Conservation (phyloP, 2,113 vertebrate genomes). For the Tragulus kanchil region DNA sequence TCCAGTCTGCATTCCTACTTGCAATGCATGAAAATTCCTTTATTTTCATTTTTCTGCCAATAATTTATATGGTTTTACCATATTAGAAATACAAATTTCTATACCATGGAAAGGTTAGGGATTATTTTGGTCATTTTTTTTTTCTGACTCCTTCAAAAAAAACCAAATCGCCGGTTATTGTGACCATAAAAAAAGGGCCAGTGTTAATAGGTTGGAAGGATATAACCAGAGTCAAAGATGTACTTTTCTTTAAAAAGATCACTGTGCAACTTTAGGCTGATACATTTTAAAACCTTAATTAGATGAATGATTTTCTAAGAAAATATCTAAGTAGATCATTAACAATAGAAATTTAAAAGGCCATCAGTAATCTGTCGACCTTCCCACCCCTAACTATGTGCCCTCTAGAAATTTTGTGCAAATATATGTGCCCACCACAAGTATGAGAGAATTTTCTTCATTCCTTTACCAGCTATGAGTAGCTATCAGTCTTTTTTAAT, state of each 20-base stretch:
- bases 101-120: neutral
- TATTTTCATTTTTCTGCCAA: neutral
- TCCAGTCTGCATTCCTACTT: neutral
- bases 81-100: slow-evolving; percentile 13
- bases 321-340: neutral
- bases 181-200: neutral
- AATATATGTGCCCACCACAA: neutral
- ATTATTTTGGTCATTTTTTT: neutral
- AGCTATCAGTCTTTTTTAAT: neutral
- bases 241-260: neutral
- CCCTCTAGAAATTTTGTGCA: neutral
- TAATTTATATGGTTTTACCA: slow-evolving; percentile 7
- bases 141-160: neutral
- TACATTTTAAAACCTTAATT: slow-evolving; percentile 43
- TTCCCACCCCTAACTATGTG: neutral
- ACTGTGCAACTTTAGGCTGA: neutral
- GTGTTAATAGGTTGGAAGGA: neutral
- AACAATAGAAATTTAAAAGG: neutral
- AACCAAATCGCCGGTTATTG: neutral
- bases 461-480: neutral
- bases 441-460: neutral
- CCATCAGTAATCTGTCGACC: neutral
- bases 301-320: slow-evolving; percentile 25
- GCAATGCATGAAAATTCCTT: neutral
- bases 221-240: neutral